phyloP scores from a whole-genome alignment of 1,140 invertebrate genomes.

The Ephestia elutella region DNA sequence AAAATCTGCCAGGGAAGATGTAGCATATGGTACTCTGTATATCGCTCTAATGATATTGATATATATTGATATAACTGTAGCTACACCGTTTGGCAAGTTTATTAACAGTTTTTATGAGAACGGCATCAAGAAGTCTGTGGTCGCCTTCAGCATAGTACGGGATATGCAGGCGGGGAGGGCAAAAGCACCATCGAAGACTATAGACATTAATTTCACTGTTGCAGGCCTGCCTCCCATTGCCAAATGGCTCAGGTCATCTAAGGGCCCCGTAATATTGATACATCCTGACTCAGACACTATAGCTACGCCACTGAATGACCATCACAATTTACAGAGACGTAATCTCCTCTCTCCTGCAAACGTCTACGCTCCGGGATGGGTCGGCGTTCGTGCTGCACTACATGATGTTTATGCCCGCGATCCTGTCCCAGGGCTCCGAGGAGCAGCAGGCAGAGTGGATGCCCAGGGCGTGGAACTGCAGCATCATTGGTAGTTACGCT shows the following conservation, averaged over 20 bases:
- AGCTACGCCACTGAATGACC: too few species aligned
- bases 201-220: too few species aligned
- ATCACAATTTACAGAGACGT: conserved; percentile 75
- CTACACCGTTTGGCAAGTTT: too few species aligned
- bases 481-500: conserved; percentile 93
- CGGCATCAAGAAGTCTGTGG: conserved; percentile 81
- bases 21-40: too few species aligned
- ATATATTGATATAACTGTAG: too few species aligned
- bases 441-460: conserved; percentile 92
- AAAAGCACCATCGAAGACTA: conserved; percentile 72
- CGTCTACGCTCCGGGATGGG: conserved; percentile 84
- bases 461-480: conserved; percentile 82
- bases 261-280: too few species aligned
- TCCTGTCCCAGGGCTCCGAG: conserved; percentile 88
- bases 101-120: conserved; percentile 89
- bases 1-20: too few species aligned
- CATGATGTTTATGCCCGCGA: conserved; percentile 93
- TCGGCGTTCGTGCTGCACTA: conserved; percentile 88
- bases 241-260: too few species aligned
- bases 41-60: too few species aligned
- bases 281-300: too few species aligned
- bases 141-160: conserved; percentile 80
- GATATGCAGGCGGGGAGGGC: conserved; percentile 78
- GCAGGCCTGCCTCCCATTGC: too few species aligned
- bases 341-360: conserved; percentile 81